A percentile compares a stretch with the other conserved stretches of the same genome.
These are phyloP conservation scores for Patella vulgata DNA, from an alignment of 1,140 invertebrate species.

Conservation along the genomic window DNA sequence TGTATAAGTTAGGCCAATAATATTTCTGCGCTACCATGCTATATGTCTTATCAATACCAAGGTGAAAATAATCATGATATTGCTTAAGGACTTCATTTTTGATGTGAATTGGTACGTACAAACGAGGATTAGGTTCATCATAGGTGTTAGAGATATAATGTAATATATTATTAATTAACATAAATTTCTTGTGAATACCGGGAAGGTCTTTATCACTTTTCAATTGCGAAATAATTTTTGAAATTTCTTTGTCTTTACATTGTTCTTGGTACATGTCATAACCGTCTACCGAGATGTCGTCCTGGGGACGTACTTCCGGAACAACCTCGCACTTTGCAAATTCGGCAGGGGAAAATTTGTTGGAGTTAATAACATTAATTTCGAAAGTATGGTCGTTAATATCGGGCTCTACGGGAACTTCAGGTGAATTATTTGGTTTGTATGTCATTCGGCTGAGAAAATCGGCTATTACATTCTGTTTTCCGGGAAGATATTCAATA, in stretches of 20 bases:
- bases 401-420: too few relatives aligned
- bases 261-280: conserved; percentile 24
- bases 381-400: too few relatives aligned
- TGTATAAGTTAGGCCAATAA: conserved; percentile 21
- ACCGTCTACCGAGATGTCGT: neutral
- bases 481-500: too few relatives aligned
- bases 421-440: too few relatives aligned
- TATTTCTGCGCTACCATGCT: conserved; percentile 1
- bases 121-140: neutral
- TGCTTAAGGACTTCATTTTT: neutral
- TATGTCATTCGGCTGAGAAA: too few relatives aligned
- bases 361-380: too few relatives aligned
- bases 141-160: conserved; percentile 25
- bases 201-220: neutral
- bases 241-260: conserved; percentile 8
- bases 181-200: conserved; percentile 7
- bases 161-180: conserved; percentile 23
- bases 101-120: neutral
- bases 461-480: too few relatives aligned
- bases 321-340: too few relatives aligned
- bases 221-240: conserved; percentile 4
- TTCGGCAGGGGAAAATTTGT: too few relatives aligned
- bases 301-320: too few relatives aligned
- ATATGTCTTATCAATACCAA: conserved; percentile 21
- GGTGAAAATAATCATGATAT: conserved; percentile 23